Conservation (phyloP, 2,797 vertebrate genomes). For the Chloroceryle inda region DNA sequence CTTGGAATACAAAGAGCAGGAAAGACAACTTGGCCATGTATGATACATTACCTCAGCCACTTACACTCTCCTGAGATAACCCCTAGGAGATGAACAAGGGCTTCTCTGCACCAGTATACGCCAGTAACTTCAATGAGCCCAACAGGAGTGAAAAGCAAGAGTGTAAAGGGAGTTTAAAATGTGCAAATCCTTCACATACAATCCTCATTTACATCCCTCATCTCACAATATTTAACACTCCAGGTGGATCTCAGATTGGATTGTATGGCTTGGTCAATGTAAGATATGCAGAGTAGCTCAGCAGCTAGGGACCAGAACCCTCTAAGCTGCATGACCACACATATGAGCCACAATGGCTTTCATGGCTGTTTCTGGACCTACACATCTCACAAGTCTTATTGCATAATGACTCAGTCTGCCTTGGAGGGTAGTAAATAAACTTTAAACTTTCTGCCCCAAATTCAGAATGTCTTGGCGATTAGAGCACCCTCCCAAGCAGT, state of each 20-base stretch:
- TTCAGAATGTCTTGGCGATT: background rate
- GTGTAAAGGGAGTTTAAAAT: background rate
- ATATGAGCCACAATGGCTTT: background rate
- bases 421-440: background rate
- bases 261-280: background rate
- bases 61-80: background rate
- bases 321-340: background rate
- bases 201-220: background rate
- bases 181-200: background rate
- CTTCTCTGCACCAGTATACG: background rate
- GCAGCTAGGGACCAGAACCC: background rate
- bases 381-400: background rate
- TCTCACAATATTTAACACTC: background rate
- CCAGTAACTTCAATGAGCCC: background rate
- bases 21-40: fast-evolving
- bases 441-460: background rate
- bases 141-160: background rate
- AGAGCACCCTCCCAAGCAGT: background rate
- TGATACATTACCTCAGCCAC: too few relatives aligned
- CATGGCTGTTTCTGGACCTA: background rate
- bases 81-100: background rate
- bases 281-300: background rate
- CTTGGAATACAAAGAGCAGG: background rate
- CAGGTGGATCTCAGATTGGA: background rate
- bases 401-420: background rate